Evolutionary conservation across 1,140 invertebrate species (phyloP).

Genomic region (Pygmarrhopalites habei): DNA sequence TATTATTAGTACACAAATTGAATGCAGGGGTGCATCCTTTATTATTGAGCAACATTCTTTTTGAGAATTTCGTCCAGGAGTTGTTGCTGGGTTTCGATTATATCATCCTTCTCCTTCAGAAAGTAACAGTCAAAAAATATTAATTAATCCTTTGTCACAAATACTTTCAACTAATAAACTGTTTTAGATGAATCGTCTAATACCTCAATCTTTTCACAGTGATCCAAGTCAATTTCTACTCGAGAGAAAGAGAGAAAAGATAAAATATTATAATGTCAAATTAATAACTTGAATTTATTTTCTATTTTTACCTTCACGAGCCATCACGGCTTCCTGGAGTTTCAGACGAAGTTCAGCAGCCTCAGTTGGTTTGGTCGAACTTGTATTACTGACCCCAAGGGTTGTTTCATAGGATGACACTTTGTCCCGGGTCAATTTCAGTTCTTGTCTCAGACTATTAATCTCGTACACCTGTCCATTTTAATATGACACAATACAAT

Average conservation of each 20-base stretch:
- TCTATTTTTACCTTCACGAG: too few relatives aligned
- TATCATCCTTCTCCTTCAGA: conserved; percentile 22
- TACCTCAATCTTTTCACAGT: conserved; percentile 22
- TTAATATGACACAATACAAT: too few relatives aligned
- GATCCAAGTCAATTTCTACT: conserved; percentile 29
- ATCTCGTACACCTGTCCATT: conserved; percentile 67
- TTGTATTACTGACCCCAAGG: conserved; percentile 55
- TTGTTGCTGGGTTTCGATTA: conserved; percentile 25
- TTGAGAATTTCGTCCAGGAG: conserved; percentile 28
- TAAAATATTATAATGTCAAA: too few relatives aligned
- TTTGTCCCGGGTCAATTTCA: conserved; percentile 57
- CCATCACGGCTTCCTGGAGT: conserved; percentile 23
- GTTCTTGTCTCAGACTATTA: conserved; percentile 59
- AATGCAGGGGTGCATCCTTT: too few relatives aligned
- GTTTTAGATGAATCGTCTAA: not conserved
- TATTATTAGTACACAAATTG: too few relatives aligned
- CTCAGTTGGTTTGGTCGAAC: conserved; percentile 8
- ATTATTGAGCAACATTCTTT: too few relatives aligned
- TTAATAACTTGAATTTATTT: too few relatives aligned
- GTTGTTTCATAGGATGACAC: conserved; percentile 61
- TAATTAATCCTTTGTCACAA: not conserved
- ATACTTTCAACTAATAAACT: conserved; percentile 4
- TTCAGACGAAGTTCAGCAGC: conserved; percentile 32
- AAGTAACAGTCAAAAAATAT: not conserved
- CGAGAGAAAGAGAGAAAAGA: too few relatives aligned